phyloP scores from a whole-genome alignment of 2,113 vertebrate species.

The Leucosticte australis region DNA sequence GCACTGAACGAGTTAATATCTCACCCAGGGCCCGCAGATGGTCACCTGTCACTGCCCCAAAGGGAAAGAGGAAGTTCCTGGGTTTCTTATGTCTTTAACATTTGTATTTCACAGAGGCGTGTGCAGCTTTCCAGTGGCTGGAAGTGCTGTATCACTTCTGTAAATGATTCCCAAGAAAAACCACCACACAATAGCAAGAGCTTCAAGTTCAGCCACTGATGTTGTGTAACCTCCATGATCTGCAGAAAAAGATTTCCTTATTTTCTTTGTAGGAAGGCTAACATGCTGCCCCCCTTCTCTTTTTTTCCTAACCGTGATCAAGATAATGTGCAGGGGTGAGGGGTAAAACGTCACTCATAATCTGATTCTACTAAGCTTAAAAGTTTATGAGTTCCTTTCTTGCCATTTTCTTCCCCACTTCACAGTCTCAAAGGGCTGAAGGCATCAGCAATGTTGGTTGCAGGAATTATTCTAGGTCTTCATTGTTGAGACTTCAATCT shows the following conservation, averaged over 20 bases:
- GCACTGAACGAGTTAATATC: not conserved
- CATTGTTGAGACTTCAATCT: not conserved
- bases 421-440: not conserved
- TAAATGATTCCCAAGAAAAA: not conserved
- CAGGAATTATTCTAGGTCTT: not conserved
- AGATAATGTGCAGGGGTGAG: not conserved
- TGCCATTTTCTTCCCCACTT: not conserved
- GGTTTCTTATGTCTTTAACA: not conserved
- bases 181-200: not conserved
- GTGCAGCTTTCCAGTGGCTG: not conserved
- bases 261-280: not conserved
- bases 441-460: not conserved
- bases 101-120: not conserved
- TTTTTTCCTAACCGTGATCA: not conserved
- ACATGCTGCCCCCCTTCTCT: rapidly evolving
- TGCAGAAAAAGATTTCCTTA: not conserved
- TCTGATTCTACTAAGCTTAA: not conserved
- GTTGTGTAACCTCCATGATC: not conserved
- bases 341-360: rapidly evolving
- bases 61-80: not conserved
- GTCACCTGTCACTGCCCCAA: not conserved
- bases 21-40: not conserved
- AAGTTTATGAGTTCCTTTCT: not conserved
- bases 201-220: not conserved
- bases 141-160: not conserved